Evolutionary conservation across 2,797 vertebrate genomes (phyloP).

Genomic region (Oceanodroma leucorhoa): DNA sequence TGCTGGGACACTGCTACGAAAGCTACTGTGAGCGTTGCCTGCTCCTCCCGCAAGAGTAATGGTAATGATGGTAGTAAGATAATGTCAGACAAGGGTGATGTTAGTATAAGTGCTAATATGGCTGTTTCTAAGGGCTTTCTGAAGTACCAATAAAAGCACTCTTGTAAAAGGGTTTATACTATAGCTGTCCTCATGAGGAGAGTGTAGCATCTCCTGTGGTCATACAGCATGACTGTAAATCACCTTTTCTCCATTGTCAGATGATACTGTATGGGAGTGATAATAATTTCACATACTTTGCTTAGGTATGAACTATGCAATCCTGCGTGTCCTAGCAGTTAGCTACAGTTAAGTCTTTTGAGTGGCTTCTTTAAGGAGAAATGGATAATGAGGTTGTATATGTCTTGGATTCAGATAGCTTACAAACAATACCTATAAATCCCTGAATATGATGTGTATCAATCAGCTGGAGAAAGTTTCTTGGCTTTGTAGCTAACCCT

Average conservation of each 20-base stretch:
- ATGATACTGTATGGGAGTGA: not conserved
- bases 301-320: not conserved
- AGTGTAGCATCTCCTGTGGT: not conserved
- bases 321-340: not conserved
- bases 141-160: not conserved
- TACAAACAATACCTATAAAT: not conserved
- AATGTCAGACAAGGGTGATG: not conserved
- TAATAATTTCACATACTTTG: not conserved
- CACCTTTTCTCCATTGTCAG: not conserved
- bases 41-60: not conserved
- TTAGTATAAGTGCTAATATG: not conserved
- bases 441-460: not conserved
- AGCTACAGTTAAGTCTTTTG: not conserved
- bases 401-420: not conserved
- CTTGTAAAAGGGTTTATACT: not conserved
- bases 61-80: not conserved
- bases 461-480: not conserved
- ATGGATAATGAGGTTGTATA: not conserved
- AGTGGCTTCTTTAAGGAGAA: not conserved
- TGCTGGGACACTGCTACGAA: rapidly evolving
- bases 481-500: not conserved
- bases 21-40: not conserved
- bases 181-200: not conserved
- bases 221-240: not conserved
- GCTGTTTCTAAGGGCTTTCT: not conserved